These are phyloP conservation scores for Nerophis ophidion DNA, from an alignment of 2,113 vertebrate genomes.

Conservation along the genomic window DNA sequence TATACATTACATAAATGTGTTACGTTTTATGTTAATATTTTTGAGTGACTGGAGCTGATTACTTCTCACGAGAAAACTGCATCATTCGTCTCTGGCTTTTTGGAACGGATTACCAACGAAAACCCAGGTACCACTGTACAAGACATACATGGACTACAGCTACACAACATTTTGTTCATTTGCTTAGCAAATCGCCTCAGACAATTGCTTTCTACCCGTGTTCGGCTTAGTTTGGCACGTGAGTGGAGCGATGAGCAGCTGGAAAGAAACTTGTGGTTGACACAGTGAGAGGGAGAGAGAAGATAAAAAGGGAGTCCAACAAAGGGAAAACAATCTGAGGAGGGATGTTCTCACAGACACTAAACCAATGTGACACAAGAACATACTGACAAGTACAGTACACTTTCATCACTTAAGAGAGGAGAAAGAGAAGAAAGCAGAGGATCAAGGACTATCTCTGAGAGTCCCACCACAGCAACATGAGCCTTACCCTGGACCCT, in stretches of 20 bases:
- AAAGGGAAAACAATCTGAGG: conserved; percentile 66
- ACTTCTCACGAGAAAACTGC: too few relatives aligned
- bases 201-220: conserved; percentile 45
- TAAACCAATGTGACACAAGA: conserved; percentile 67
- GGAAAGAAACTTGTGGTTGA: conserved; percentile 95
- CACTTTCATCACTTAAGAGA: conserved; percentile 47
- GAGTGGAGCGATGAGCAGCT: conserved; percentile 70
- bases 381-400: conserved; percentile 57
- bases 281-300: conserved; percentile 79
- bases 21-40: too few relatives aligned
- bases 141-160: not conserved
- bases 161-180: not conserved
- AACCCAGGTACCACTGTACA: too few relatives aligned
- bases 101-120: too few relatives aligned
- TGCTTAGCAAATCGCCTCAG: conserved; percentile 20
- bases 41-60: too few relatives aligned
- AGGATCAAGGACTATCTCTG: conserved; percentile 70
- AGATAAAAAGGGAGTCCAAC: conserved; percentile 67
- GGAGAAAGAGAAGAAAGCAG: conserved; percentile 51
- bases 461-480: conserved; percentile 82
- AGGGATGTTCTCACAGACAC: conserved; percentile 71
- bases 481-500: conserved; percentile 96
- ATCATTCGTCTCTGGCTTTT: too few relatives aligned
- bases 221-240: conserved; percentile 68
- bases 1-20: too few relatives aligned